Evolutionary conservation across 1,140 invertebrate genomes (phyloP).

Genomic region (Brachionus sp.): DNA sequence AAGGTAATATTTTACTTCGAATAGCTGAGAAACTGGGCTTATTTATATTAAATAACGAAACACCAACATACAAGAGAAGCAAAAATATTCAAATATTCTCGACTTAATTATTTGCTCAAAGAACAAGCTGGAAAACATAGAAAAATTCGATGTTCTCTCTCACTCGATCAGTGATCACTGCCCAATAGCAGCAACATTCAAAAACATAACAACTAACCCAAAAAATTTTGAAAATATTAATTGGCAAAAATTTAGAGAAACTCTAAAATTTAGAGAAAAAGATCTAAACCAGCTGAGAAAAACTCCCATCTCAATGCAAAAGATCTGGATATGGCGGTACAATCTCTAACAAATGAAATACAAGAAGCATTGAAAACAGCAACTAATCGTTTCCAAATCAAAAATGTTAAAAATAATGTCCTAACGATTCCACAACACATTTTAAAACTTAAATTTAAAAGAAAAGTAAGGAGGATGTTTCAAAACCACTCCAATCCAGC

Average conservation of each 20-base stretch:
- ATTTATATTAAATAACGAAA: background rate
- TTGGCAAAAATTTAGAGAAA: background rate
- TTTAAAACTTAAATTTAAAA: too few relatives aligned
- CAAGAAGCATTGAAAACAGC: background rate
- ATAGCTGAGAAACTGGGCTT: background rate
- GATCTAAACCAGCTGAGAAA: background rate
- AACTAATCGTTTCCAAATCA: background rate
- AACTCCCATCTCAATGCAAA: background rate
- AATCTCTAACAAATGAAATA: background rate
- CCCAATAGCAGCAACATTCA: background rate
- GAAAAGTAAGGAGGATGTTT: background rate
- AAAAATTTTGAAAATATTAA: background rate
- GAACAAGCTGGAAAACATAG: background rate
- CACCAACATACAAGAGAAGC: background rate
- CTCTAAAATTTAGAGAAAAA: too few relatives aligned
- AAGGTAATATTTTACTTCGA: background rate
- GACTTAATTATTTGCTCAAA: background rate
- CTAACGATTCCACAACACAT: too few relatives aligned
- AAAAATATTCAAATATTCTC: too few relatives aligned
- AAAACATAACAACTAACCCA: background rate
- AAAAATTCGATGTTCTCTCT: background rate
- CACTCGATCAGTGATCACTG: background rate
- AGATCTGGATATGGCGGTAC: background rate
- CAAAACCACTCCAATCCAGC: background rate
- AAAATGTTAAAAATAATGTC: too few relatives aligned